These are phyloP conservation scores for Endotricha flammealis DNA, from an alignment of 2,888 invertebrate genomes.

Conservation along the genomic window DNA sequence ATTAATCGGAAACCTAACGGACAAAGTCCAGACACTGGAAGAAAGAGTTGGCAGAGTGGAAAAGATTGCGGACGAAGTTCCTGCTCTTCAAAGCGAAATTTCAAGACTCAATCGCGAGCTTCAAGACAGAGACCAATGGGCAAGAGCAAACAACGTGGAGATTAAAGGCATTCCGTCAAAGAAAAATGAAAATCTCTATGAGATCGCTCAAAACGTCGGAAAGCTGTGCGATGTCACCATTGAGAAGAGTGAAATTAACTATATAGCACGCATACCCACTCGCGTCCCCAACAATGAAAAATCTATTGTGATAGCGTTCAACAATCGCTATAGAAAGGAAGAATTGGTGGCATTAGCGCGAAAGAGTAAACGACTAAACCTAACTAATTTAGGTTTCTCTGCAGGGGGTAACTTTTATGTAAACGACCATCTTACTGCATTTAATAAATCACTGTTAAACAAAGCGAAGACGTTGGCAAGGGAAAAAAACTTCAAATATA, in stretches of 20 bases:
- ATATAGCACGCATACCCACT: neutral
- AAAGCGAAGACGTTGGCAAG: neutral
- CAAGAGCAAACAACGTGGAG: neutral
- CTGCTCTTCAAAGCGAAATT: neutral
- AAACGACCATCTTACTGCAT: neutral
- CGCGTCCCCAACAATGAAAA: neutral
- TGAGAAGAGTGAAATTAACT: neutral
- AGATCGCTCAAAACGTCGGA: neutral
- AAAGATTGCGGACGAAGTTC: conserved; percentile 1
- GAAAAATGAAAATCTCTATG: too few relatives aligned
- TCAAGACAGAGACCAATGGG: neutral
- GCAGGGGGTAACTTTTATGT: neutral
- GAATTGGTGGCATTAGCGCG: neutral
- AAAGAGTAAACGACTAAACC: neutral
- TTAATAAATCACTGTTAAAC: neutral
- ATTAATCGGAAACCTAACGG: neutral
- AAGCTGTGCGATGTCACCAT: neutral
- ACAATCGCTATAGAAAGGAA: neutral
- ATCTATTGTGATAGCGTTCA: neutral
- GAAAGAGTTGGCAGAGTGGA: neutral
- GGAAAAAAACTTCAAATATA: neutral
- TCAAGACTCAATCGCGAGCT: conserved; percentile 3
- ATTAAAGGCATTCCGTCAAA: neutral
- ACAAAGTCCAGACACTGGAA: neutral
- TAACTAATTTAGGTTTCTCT: neutral